These are phyloP conservation scores for Radopholus similis DNA, from an alignment of 1,140 invertebrate species.

Conservation along the genomic window DNA sequence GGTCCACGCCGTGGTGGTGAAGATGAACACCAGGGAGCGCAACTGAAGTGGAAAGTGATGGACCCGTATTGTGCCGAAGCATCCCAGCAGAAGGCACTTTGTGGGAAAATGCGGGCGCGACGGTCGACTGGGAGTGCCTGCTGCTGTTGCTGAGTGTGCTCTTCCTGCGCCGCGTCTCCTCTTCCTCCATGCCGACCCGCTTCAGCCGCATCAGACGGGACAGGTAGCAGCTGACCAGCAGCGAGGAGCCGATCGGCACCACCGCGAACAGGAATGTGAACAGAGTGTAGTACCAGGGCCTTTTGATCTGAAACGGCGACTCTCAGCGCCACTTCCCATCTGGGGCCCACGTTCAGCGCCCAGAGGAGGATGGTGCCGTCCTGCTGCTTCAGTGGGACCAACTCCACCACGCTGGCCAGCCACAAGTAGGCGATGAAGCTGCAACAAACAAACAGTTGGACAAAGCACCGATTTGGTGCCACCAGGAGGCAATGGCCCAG, in stretches of 20 bases:
- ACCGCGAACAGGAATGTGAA: neutral
- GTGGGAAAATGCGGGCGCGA: slow-evolving; percentile 13
- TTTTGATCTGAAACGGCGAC: neutral
- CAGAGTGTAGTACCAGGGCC: neutral
- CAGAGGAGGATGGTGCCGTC: too few relatives aligned
- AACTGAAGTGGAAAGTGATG: neutral
- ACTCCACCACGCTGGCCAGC: neutral
- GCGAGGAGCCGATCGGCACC: slow-evolving; percentile 12
- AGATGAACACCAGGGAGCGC: slow-evolving; percentile 15
- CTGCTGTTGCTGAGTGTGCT: neutral
- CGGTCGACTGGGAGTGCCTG: neutral
- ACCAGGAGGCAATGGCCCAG: slow-evolving; percentile 7
- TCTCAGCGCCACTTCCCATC: neutral
- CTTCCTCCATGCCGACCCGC: too few relatives aligned
- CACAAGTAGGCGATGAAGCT: slow-evolving; percentile 12
- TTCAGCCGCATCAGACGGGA: slow-evolving; percentile 6
- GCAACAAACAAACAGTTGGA: too few relatives aligned
- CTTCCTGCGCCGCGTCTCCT: neutral
- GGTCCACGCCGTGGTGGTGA: slow-evolving; percentile 16
- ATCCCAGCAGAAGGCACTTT: too few relatives aligned
- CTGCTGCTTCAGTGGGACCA: slow-evolving; percentile 3
- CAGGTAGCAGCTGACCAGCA: slow-evolving; percentile 14
- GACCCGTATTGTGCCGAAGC: too few relatives aligned
- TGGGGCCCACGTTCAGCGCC: too few relatives aligned
- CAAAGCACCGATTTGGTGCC: too few relatives aligned